Base-by-base conservation (phyloP, 2,888 invertebrate genomes). In the Agrotis ipsilon region DNA sequence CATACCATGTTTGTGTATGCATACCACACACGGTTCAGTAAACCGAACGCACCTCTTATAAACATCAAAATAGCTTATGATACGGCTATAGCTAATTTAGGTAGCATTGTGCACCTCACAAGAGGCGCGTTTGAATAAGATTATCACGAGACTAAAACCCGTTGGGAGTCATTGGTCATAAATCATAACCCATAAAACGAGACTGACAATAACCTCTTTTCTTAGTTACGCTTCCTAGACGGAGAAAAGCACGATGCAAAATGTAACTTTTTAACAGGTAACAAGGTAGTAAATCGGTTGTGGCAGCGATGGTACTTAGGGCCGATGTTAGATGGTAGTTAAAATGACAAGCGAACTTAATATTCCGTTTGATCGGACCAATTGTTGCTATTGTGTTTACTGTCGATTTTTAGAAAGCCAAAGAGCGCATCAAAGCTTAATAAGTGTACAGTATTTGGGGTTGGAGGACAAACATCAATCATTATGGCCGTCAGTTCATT, bases 141-240 rank as follows among this genome's bases (percentile, higher is more conserved):
- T 96, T 96, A 96, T 94, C 95, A 94, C 86, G 91, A 90, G 89
- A 88, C 90, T 88, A 93, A 91, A 95, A 93, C 94, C 96, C 95
- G 95, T 96, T 95, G 96, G 96, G 94, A 96, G 95, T 95, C 96
- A 94, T 92, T 91, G 93, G 91, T 96, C 96, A 96, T 96, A 96
- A 96, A 96, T 96, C 96, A 96, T 96, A 95, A 93, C 94, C 94
- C 95, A 95, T 96, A 96, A 96, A 95, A 95, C 90, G 92, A 92
- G 90, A 90, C 95, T 94, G 95, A 96, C 96, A 95, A 94, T 95
- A 92, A 92, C 92, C 92, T 94, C 91, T 92, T 92, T 93, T 93
- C 92, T 90, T 89, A 90, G 88, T 87, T 88, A 88, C 86, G 91
- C 91, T 94, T 94, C 94, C 93, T 95, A 93, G 89, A 89, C 78